These are phyloP conservation scores for Drosophila mercatorum DNA, from an alignment of 2,888 invertebrate species.

Conservation along the genomic window DNA sequence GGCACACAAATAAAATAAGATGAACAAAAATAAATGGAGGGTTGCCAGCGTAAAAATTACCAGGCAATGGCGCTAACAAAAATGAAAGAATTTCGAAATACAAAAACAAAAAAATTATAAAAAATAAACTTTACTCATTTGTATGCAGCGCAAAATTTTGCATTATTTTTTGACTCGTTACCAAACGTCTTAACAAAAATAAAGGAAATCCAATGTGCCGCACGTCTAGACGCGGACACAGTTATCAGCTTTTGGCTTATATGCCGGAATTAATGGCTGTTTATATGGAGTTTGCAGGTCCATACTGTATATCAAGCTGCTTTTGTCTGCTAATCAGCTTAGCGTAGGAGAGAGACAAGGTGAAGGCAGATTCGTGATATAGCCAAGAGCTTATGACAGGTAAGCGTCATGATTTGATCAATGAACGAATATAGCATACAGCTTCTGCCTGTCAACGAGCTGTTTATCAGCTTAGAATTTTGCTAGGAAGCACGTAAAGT, in stretches of 20 bases:
- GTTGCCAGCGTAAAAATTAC: conserved; percentile 55
- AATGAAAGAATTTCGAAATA: conserved; percentile 27
- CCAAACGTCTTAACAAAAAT: conserved; percentile 51
- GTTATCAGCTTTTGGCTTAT: not conserved
- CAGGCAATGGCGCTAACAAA: conserved; percentile 46
- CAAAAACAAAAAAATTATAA: conserved; percentile 23
- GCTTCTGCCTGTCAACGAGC: no score
- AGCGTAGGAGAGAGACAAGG: not conserved
- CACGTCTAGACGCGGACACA: conserved; percentile 31
- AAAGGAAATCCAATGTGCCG: conserved; percentile 29
- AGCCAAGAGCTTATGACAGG: not conserved
- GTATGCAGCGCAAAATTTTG: conserved; percentile 81
- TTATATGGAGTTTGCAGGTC: not conserved
- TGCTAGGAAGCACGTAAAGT: no score
- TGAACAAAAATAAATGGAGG: conserved; percentile 27
- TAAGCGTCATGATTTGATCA: accelerated
- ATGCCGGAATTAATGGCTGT: conserved; percentile 10
- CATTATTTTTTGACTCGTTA: conserved; percentile 81
- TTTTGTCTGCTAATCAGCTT: conserved; percentile 1
- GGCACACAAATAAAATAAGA: conserved; percentile 34
- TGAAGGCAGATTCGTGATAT: not conserved
- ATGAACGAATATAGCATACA: no score
- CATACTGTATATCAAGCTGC: not conserved
- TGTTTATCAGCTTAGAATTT: not conserved
- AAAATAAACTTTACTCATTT: conserved; percentile 82